Evolutionary conservation across 2,113 vertebrate species (phyloP), one percentile per base, ranked within the genome.

Genomic region (Osmerus eperlanus): DNA sequence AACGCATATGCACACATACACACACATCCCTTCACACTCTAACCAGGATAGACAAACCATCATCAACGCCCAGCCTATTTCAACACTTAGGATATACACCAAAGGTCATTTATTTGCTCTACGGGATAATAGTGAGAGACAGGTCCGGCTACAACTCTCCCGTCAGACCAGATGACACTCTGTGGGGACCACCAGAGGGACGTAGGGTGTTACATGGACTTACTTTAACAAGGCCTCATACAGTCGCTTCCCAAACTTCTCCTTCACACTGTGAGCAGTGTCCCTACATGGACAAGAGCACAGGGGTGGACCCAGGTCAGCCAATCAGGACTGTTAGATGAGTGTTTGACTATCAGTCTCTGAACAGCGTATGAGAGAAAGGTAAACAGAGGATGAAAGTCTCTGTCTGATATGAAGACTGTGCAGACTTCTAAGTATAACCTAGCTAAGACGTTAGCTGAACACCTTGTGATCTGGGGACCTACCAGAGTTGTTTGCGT

Each of bases 221-320:
- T 83, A 99, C 97, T 88, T 95, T 76, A 99, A 78, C 67, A 99
- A 85, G 14, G 94, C 92, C n/a, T 97, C 95, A 68, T 98, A 99
- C 65, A 99, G 92, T 63, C 93, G 94, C 84, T 94, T 97, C 28
- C 96, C 97, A 91, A 99, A 99, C 86, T 98, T 99, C 84, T 99
- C 97, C 78, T 98, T 99, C 83, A 98, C 92, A 5, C 89, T 83
- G 23, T 98, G 95, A 21, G 94, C 96, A 2, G 94, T 98, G 78
- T 99, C 97, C 96, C 97, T 99, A 81, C 47, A 11, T 54, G 47
- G 72, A 15, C 59, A 29, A 72, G 29, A 12, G 19, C 13, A 67
- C 65, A 29, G 8, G 55, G 21, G 55, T 51, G 41, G 41, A 47
- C 8, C 41, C 41, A 9, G 7, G 41, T 47, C 41, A 47, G 41